Base-by-base conservation (phyloP, 1,140 invertebrate genomes). In the Pseudomyrmex flavicornis region DNA sequence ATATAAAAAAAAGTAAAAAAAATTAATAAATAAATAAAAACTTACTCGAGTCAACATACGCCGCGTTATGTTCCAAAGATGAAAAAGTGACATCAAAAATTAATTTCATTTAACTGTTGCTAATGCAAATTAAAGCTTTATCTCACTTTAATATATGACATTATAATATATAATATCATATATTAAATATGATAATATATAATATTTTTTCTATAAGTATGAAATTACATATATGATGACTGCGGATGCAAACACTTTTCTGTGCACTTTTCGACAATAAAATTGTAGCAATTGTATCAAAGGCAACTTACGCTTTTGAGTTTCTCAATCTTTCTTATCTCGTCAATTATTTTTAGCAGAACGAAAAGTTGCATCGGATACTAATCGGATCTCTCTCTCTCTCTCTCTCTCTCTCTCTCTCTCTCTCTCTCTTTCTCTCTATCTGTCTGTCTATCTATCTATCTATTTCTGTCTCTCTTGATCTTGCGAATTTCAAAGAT, bases 321-420 rank as follows among this genome's bases (percentile, higher is more conserved):
- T 70, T 58, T 17, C 54, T 50, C 66, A 52, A 80, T 80, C 65
- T 66, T 70, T 50, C 15, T 54, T 35, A 35, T 35, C 35, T 35
- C 35, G 4, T 59, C 17, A 58, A n/a, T 48, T 35, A 35, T 35
- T 35, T 5, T 35, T 35, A 35, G 66, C 26, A 68, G 54, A 5
- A 80, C 65, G 70, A 59, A 70, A 54, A 44, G 5, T 26, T 46
- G 54, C n/a, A 50, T 35, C 76, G 66, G 76, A 80, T 80, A 80
- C 72, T 80, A 80, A 70, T 20, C 48, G 66, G 59, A 70, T 17
- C 35, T 35, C 5, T 35, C 5, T 35, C 35, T 35, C 35, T 35
- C 35, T 35, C 0, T 35, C 5, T 35, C 35, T 35, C 5, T 35
- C 5, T 35, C 0, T 35, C 35, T 35, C 4, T 35, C 35, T 35